Evolutionary conservation across 2,797 vertebrate genomes (phyloP), one percentile per base, ranked within the genome.

Genomic region (Gadopsis bispinosus): DNA sequence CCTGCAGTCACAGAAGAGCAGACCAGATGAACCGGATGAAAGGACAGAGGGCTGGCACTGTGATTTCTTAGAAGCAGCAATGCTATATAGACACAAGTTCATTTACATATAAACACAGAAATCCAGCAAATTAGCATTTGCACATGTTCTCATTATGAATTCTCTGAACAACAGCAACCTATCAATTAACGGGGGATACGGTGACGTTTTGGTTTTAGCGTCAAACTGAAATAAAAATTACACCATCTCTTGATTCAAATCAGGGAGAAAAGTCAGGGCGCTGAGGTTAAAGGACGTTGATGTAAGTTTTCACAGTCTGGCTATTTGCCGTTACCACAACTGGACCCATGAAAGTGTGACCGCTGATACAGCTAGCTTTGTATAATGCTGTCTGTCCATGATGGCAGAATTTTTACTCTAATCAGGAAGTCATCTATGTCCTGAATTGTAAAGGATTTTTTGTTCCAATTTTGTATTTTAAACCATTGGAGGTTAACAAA

Each of bases 21-120:
- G 19, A 54, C 4, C 47, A 19, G 37, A 43, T 31, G 45, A 75
- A 37, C 3, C 1, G 41, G 59, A 33, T 65, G 26, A 26, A 54
- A 66, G 69, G 45, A 66, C 50, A 31, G 17, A 35, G 3, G 22
- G 65, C 17, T 16, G 8, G 17, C n/a, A n/a, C 47, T 20, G 8
- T 8, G 19, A 26, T 56, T 33, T 62, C 41, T 73, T 7, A 6
- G 50, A 55, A 20, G 19, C 47, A 39, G n/a, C 48, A 39, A 64
- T 4, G 39, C 29, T 22, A 56, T 33, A 47, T 56, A 51, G 56
- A 59, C 22, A 56, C 8, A 33, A 53, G 10, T 31, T 63, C 51
- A 84, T 83, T 84, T 72, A 29, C 67, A 85, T 80, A 75, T 78
- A 54, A 78, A 75, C 78, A 56, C 51, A 70, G 60, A 53, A 54